These are phyloP conservation scores for Macrochelys suwanniensis DNA, from an alignment of 2,797 vertebrate genomes.

Conservation along the genomic window DNA sequence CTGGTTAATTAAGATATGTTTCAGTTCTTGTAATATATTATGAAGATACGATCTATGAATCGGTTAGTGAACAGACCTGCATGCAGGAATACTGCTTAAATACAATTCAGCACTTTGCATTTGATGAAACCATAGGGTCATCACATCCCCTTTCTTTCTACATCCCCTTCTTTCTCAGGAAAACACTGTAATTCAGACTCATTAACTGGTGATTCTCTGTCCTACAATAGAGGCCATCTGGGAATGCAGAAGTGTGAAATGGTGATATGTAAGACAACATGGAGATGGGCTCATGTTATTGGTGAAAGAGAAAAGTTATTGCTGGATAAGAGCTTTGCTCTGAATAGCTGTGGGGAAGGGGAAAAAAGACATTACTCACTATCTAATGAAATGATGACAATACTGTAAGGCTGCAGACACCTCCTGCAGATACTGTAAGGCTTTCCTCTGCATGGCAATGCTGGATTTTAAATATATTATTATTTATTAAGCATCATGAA, in stretches of 20 bases:
- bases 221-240: not conserved
- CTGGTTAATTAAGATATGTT: not conserved
- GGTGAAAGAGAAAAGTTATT: not conserved
- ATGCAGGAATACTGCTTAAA: not conserved
- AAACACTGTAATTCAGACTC: not conserved
- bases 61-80: not conserved
- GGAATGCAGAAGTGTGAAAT: slow-evolving; percentile 3
- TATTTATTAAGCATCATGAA: slow-evolving; percentile 18
- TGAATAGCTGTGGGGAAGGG: not conserved
- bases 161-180: not conserved
- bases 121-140: not conserved
- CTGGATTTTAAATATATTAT: not conserved
- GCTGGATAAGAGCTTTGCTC: not conserved
- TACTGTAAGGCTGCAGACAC: not conserved
- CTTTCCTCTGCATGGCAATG: not conserved
- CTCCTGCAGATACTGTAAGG: not conserved
- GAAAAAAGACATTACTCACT: not conserved
- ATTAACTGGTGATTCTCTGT: not conserved
- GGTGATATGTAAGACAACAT: not conserved
- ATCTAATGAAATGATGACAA: too few species aligned
- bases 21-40: not conserved
- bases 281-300: not conserved
- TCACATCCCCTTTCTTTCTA: not conserved
- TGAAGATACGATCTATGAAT: not conserved
- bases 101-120: not conserved